Percentiles rank a stretch among this genome's conserved stretches.
phyloP scores from a whole-genome alignment of 2,797 vertebrate genomes.

The Sciaenops ocellatus region DNA sequence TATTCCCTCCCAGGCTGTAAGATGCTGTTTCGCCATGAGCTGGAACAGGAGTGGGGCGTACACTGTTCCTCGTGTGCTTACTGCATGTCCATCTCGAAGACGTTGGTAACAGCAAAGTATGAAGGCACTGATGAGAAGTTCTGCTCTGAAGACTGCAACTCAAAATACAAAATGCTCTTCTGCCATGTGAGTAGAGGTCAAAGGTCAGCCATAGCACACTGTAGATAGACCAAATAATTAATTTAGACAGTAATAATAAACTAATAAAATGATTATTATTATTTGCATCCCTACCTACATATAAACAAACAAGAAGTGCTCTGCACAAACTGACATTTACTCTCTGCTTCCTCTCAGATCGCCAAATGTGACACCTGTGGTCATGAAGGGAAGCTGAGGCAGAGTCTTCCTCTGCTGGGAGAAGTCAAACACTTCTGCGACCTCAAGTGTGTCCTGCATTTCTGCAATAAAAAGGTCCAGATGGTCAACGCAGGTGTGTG shows the following conservation, averaged over 20 bases:
- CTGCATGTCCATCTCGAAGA: conserved; percentile 89
- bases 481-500: conserved; percentile 27
- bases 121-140: conserved; percentile 87
- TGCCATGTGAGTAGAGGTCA: conserved; percentile 82
- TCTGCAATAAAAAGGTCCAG: conserved; percentile 85
- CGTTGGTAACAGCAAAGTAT: conserved; percentile 85
- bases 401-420: conserved; percentile 90
- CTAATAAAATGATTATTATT: background rate
- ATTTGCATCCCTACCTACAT: background rate
- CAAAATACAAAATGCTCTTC: conserved; percentile 88
- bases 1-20: conserved; percentile 86
- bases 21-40: conserved; percentile 88
- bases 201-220: background rate
- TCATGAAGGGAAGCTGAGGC: conserved; percentile 88
- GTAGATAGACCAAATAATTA: background rate
- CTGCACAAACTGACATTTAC: background rate
- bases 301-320: no score
- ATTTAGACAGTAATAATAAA: background rate
- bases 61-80: conserved; percentile 91
- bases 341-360: conserved; percentile 78
- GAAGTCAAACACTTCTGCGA: conserved; percentile 95
- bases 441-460: conserved; percentile 90
- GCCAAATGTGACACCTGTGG: conserved; percentile 91
- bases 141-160: conserved; percentile 92
- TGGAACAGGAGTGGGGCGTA: conserved; percentile 89